Percentiles rank a stretch among this genome's conserved stretches.
These are phyloP conservation scores for Lycorma delicatula DNA, from an alignment of 1,140 invertebrate species.

Conservation along the genomic window DNA sequence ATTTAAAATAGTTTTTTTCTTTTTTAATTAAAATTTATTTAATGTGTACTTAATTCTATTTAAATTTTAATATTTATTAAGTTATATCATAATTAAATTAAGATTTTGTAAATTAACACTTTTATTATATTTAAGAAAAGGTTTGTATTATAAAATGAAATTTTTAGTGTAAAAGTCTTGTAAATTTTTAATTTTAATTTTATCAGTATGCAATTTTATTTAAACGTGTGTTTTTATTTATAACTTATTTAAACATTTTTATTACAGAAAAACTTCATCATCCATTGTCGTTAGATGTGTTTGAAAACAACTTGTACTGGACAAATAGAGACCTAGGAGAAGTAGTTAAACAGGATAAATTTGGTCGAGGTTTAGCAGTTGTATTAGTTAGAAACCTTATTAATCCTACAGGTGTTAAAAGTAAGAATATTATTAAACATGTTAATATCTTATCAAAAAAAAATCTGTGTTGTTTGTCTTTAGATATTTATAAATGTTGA, in stretches of 20 bases:
- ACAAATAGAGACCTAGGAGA: slow-evolving; percentile 74
- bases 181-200: background rate
- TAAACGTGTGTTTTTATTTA: background rate
- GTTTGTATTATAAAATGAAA: background rate
- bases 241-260: slow-evolving; percentile 9
- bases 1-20: slow-evolving; percentile 1
- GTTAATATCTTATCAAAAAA: slow-evolving; percentile 4
- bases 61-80: background rate
- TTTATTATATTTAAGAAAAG: background rate
- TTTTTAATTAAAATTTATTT: background rate
- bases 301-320: slow-evolving; percentile 88
- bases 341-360: slow-evolving; percentile 84
- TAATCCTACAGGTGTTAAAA: slow-evolving; percentile 76
- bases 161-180: background rate
- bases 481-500: background rate
- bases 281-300: slow-evolving; percentile 83
- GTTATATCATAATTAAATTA: background rate
- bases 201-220: background rate
- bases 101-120: background rate
- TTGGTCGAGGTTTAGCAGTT: slow-evolving; percentile 85
- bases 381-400: slow-evolving; percentile 68
- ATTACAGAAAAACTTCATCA: slow-evolving; percentile 55
- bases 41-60: background rate
- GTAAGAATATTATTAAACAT: slow-evolving; percentile 34
- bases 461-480: background rate